phyloP scores from a whole-genome alignment of 2,113 vertebrate genomes.

The Cephalopterus ornatus region DNA sequence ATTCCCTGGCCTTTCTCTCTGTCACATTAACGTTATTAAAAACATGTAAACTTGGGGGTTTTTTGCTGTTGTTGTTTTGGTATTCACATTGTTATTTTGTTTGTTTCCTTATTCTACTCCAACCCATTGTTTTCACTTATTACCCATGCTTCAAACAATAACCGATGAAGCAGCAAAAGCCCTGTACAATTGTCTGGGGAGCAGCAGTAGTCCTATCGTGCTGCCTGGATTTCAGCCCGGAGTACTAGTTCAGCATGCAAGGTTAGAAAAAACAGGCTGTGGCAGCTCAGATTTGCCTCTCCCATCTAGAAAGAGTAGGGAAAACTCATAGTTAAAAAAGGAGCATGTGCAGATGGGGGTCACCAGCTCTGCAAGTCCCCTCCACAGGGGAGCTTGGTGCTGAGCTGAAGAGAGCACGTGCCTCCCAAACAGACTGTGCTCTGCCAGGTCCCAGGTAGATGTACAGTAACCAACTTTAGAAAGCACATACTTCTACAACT shows the following conservation, averaged over 20 bases:
- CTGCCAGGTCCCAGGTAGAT: background rate
- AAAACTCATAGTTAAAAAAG: background rate
- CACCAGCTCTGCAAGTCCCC: background rate
- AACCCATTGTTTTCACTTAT: constrained; percentile 68
- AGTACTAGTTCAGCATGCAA: background rate
- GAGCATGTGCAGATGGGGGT: background rate
- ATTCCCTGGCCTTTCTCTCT: constrained; percentile 53
- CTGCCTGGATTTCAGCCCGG: background rate
- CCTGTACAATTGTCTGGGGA: constrained; percentile 58
- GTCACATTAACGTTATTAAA: constrained; percentile 64
- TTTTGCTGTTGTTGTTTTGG: constrained; percentile 45
- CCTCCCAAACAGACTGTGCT: background rate
- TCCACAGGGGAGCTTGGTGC: background rate
- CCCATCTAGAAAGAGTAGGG: background rate
- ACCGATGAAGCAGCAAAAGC: constrained; percentile 50
- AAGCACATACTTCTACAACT: background rate
- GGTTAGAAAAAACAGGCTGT: background rate
- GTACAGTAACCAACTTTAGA: background rate
- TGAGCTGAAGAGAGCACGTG: background rate
- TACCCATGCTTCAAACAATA: constrained; percentile 53
- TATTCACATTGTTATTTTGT: constrained; percentile 52
- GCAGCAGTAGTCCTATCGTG: constrained; percentile 11
- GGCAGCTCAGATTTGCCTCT: background rate
- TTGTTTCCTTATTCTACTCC: constrained; percentile 52
- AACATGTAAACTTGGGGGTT: background rate